Base-by-base conservation (phyloP, 1,140 invertebrate species). In the Diploscapter pachys region DNA sequence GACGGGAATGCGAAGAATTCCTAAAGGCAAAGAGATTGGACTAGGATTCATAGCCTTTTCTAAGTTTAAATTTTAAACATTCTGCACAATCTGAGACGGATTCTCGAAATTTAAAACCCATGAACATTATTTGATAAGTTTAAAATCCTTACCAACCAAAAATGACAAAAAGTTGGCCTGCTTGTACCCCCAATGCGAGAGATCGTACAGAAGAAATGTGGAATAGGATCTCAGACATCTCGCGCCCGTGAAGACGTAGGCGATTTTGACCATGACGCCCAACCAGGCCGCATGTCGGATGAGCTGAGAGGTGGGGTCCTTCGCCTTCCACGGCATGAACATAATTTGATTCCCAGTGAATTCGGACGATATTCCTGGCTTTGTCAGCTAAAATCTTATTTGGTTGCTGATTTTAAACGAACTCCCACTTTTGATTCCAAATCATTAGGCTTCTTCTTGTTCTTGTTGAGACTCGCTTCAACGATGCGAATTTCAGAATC, bases 181-280 rank as follows among this genome's bases (percentile, higher is more conserved):
- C 13, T 56, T 51, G 31, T 70, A 61, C 50, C 56, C 54, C 50
- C 59, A 70, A 59, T 70, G 50, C 48, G 68, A 70, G 6, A 70
- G 56, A 66, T 48, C 66, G 72, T 78, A 69, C n/a, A 78, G 76
- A 8, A 78, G 63, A 52, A 78, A 78, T 2, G 76, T 78, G 13
- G 64, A 70, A 64, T 76, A 78, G 55, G 76, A 64, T 6, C 76
- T 71, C 11, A 78, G 67, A 49, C 76, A 78, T 5, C 76, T 65
- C 31, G 76, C 76, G 63, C 76, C 76, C 9, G 76, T 78, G 76
- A 78, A 78, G 3, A 78, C 76, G 54, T 78, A 78, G 4, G 76
- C 76, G 62, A 78, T 77, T 53, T 78, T 78, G 67, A 78, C 76
- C 76, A 78, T 78, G 50, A 78, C 76, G 55, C 76, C 76, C 13